phyloP scores from a whole-genome alignment of 2,113 vertebrate genomes.

The Mobula hypostoma region DNA sequence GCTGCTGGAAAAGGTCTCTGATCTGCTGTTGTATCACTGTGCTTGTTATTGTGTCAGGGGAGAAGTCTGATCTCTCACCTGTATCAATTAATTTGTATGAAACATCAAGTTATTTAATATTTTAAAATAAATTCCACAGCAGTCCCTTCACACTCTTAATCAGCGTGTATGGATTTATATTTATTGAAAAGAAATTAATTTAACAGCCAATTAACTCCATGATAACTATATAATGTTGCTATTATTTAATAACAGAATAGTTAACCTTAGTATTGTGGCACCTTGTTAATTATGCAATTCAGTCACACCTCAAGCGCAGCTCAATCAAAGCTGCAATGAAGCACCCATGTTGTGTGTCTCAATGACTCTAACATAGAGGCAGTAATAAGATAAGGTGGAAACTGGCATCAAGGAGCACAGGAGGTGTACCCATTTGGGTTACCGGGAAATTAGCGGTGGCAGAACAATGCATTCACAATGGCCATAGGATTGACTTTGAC shows the following conservation, averaged over 20 bases:
- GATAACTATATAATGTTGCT: background rate
- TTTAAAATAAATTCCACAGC: background rate
- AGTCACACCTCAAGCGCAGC: background rate
- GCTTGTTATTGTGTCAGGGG: background rate
- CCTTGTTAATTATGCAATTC: background rate
- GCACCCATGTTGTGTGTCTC: background rate
- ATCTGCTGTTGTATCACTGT: background rate
- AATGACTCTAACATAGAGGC: too few relatives aligned
- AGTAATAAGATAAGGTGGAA: too few relatives aligned
- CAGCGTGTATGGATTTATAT: background rate
- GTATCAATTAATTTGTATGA: background rate
- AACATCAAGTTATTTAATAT: background rate
- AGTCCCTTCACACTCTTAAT: background rate
- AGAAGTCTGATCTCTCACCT: background rate
- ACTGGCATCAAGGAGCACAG: too few relatives aligned
- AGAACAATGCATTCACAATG: too few relatives aligned
- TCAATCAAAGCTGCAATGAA: background rate
- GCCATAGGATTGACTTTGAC: too few relatives aligned
- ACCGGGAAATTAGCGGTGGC: too few relatives aligned
- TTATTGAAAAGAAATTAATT: background rate
- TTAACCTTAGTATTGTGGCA: background rate
- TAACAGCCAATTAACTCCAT: background rate
- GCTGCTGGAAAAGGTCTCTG: background rate
- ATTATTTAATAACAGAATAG: background rate
- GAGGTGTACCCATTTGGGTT: too few relatives aligned